Percentiles rank a stretch among this genome's conserved stretches.
phyloP scores from a whole-genome alignment of 2,797 vertebrate genomes.

The Macropus fuliginosus region DNA sequence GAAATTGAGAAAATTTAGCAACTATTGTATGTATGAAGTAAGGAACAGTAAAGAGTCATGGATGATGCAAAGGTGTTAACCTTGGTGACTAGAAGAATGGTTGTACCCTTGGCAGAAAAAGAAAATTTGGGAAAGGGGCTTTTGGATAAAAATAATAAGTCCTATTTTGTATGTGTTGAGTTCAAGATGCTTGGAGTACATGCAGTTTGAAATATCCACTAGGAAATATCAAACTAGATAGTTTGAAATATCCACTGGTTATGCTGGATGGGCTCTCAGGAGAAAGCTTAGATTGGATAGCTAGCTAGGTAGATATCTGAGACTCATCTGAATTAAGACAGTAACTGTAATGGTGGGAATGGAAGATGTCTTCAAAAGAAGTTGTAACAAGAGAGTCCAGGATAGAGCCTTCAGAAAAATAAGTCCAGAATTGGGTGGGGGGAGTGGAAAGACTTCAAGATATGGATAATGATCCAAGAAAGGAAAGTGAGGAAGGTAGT shows the following conservation, averaged over 20 bases:
- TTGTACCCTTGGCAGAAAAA: neutral
- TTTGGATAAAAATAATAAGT: neutral
- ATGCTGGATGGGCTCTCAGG: neutral
- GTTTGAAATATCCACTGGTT: neutral
- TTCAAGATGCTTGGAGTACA: neutral
- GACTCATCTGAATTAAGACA: neutral
- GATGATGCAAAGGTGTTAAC: neutral
- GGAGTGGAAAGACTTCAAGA: neutral
- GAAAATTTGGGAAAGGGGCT: neutral
- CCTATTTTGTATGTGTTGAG: too few relatives aligned
- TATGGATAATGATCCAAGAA: neutral
- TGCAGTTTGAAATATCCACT: neutral
- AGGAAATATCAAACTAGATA: neutral
- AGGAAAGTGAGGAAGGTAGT: neutral
- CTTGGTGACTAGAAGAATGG: neutral
- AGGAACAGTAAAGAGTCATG: neutral
- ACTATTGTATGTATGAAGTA: neutral
- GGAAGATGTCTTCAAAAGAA: neutral
- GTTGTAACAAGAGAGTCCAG: neutral
- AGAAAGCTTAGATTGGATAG: neutral
- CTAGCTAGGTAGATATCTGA: neutral
- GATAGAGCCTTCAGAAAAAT: neutral
- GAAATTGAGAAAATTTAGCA: neutral
- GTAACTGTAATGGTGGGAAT: neutral
- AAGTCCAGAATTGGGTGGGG: neutral